Evolutionary conservation across 2,113 vertebrate species (phyloP).

Genomic region (Menura novaehollandiae): DNA sequence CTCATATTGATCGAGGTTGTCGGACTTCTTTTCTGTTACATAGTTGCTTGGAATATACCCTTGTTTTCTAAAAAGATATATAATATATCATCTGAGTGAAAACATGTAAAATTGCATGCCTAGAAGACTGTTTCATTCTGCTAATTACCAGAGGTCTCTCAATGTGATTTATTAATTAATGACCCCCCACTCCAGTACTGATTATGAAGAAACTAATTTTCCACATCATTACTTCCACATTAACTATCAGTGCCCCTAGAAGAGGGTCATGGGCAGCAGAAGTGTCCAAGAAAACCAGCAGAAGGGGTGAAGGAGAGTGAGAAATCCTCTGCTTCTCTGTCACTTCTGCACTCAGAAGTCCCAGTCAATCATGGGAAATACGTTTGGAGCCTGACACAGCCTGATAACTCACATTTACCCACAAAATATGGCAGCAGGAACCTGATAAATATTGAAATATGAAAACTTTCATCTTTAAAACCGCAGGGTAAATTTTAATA

Average conservation of each 20-base stretch:
- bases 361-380: not conserved
- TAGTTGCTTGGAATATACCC: conserved; percentile 97
- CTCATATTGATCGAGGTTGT: conserved; percentile 87
- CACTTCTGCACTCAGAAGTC: not conserved
- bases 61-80: conserved; percentile 72
- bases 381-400: not conserved
- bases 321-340: not conserved
- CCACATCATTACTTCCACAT: not conserved
- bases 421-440: not conserved
- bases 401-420: not conserved
- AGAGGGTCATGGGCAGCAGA: not conserved
- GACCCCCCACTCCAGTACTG: not conserved
- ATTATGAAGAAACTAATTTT: not conserved
- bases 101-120: not conserved
- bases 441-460: not conserved
- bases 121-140: not conserved
- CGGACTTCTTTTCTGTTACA: conserved; percentile 84
- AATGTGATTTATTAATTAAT: not conserved
- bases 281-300: not conserved
- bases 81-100: not conserved
- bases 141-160: not conserved
- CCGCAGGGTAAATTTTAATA: not conserved
- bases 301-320: not conserved
- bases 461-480: not conserved
- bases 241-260: not conserved